Conservation (phyloP, 2,113 vertebrate genomes). For the Phodopus roborovskii region DNA sequence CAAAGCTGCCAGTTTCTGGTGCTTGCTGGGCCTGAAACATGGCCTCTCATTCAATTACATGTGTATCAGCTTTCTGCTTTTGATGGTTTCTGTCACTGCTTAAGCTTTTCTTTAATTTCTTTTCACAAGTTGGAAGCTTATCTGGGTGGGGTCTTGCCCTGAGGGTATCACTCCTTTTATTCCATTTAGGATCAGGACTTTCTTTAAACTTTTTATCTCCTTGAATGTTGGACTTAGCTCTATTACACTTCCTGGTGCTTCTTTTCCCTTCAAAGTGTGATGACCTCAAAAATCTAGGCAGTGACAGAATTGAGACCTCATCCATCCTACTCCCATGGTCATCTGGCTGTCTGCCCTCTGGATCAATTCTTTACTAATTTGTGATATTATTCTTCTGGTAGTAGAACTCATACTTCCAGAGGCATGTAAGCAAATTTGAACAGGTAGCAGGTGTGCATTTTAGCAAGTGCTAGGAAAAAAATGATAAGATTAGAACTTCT, state of each 20-base stretch:
- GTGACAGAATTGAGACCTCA: neutral
- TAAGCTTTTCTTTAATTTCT: neutral
- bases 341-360: neutral
- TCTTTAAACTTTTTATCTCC: neutral
- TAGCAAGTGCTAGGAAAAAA: neutral
- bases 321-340: neutral
- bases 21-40: no score
- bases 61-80: neutral
- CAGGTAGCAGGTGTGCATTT: neutral
- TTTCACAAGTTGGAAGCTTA: neutral
- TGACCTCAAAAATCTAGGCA: neutral
- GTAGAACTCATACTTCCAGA: neutral
- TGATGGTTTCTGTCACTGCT: neutral
- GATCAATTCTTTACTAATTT: neutral
- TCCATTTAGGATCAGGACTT: neutral
- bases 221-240: neutral
- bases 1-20: neutral
- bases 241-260: neutral
- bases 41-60: neutral
- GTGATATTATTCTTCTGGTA: neutral
- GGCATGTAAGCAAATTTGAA: neutral
- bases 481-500: neutral
- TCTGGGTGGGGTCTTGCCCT: neutral
- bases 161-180: neutral
- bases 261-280: neutral